phyloP scores from a whole-genome alignment of 1,140 invertebrate genomes.

The Drosophila repletoides region DNA sequence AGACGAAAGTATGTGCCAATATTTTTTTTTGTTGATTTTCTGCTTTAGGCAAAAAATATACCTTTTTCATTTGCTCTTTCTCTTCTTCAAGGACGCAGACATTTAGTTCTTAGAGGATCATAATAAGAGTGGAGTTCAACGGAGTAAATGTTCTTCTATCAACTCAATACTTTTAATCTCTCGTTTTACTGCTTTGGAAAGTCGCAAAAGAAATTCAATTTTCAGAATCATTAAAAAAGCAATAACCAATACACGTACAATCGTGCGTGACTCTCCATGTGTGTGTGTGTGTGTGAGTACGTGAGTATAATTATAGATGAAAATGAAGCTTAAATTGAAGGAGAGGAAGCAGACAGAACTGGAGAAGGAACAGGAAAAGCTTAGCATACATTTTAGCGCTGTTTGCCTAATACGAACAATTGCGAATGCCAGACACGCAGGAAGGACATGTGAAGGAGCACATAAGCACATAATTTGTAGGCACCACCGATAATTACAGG shows the following conservation, averaged over 20 bases:
- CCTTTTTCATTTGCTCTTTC: too few relatives aligned
- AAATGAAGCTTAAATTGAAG: too few relatives aligned
- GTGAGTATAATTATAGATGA: not conserved
- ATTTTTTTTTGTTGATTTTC: too few relatives aligned
- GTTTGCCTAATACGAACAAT: not conserved
- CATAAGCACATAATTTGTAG: conserved; percentile 30
- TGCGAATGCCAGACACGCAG: conserved; percentile 17
- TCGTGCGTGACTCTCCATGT: not conserved
- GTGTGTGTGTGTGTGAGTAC: not conserved
- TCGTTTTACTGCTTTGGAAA: too few relatives aligned
- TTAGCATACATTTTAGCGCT: conserved; percentile 16
- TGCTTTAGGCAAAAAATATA: not conserved
- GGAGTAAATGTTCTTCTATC: too few relatives aligned
- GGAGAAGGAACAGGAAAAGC: not conserved
- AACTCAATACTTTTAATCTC: too few relatives aligned
- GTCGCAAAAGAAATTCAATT: conserved; percentile 18
- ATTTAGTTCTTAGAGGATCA: too few relatives aligned
- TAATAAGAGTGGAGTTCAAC: too few relatives aligned
- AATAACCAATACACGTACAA: conserved; percentile 39
- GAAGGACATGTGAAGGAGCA: not conserved
- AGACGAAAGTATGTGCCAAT: too few relatives aligned
- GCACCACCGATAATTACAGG: conserved; percentile 31
- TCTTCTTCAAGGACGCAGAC: too few relatives aligned
- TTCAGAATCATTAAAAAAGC: conserved; percentile 33
- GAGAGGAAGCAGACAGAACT: not conserved